phyloP scores from a whole-genome alignment of 2,797 vertebrate genomes.

The Petrocephalus schoutedeni region DNA sequence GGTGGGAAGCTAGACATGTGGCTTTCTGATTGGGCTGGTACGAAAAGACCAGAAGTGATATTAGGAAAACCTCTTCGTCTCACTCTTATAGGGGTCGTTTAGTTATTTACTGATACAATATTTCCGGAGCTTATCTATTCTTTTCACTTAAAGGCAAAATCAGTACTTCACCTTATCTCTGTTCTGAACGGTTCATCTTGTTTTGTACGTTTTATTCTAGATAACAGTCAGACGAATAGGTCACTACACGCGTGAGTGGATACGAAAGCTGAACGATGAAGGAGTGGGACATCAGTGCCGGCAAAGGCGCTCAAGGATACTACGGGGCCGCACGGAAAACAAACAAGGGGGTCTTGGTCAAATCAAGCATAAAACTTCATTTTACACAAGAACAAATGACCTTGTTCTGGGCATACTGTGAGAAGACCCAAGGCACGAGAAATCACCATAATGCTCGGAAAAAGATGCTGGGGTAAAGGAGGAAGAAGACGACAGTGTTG shows the following conservation, averaged over 20 bases:
- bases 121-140: background rate
- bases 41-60: background rate
- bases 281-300: background rate
- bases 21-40: background rate
- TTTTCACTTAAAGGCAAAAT: background rate
- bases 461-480: background rate
- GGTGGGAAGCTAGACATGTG: background rate
- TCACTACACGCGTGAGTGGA: background rate
- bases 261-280: background rate
- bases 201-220: background rate
- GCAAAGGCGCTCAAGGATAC: background rate
- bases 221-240: background rate
- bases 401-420: background rate
- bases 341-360: background rate
- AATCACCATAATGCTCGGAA: background rate
- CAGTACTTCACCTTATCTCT: background rate
- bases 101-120: background rate
- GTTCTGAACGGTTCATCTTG: background rate
- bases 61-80: background rate
- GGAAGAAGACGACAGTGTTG: background rate
- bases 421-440: background rate
- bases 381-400: background rate
- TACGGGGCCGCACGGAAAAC: background rate
- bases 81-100: background rate
- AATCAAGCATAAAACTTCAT: background rate